Conservation (phyloP, 2,113 vertebrate species). For the Podiceps cristatus region DNA sequence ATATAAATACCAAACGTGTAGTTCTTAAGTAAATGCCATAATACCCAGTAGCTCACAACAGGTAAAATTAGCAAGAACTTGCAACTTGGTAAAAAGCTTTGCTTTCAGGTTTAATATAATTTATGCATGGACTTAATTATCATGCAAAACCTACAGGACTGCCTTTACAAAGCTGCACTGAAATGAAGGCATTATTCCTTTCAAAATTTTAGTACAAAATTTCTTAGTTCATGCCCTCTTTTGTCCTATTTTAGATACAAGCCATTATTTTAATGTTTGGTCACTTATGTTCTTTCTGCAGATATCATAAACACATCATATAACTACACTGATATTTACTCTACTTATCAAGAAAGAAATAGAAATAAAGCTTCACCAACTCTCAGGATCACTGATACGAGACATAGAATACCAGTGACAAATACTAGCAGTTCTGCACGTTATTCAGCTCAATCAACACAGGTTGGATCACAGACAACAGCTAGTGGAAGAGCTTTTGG, state of each 20-base stretch:
- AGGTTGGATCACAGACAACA: slow-evolving; percentile 58
- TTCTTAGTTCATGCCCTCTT: not conserved
- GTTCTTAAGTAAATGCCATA: not conserved
- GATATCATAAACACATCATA: slow-evolving; percentile 81
- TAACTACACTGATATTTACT: slow-evolving; percentile 73
- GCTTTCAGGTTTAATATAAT: not conserved
- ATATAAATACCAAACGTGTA: not conserved
- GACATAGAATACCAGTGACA: slow-evolving; percentile 65
- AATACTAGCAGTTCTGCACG: slow-evolving; percentile 64
- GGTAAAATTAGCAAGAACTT: not conserved
- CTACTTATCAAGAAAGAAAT: slow-evolving; percentile 75
- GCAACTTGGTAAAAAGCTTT: not conserved
- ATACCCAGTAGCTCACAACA: not conserved
- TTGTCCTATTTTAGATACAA: not conserved
- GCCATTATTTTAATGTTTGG: not conserved
- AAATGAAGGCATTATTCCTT: not conserved
- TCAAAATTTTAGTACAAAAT: not conserved
- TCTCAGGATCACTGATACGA: slow-evolving; percentile 59
- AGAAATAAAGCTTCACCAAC: slow-evolving; percentile 66
- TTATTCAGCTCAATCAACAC: slow-evolving; percentile 51
- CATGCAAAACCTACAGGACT: not conserved
- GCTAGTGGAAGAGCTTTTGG: slow-evolving; percentile 62
- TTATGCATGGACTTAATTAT: not conserved
- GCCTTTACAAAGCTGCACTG: not conserved
- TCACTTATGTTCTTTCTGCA: slow-evolving; percentile 60